These are phyloP conservation scores for Leptestheria dahalacensis DNA, from an alignment of 1,140 invertebrate genomes.

Conservation along the genomic window DNA sequence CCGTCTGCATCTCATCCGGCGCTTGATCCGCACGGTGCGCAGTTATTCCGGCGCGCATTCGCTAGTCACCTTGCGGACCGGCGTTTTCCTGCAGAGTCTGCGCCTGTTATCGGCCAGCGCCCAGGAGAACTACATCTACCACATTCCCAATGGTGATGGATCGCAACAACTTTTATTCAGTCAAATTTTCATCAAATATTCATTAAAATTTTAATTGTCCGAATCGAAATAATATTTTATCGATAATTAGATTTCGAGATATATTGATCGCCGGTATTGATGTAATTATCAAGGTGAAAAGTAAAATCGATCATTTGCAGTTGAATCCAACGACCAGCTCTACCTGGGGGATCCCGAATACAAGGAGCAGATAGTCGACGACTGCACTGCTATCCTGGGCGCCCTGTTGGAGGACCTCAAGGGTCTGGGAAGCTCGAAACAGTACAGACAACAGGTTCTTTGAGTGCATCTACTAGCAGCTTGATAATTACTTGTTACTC, in stretches of 20 bases:
- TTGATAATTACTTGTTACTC: background rate
- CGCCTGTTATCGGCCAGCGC: slow-evolving; percentile 53
- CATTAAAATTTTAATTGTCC: background rate
- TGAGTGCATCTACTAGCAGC: background rate
- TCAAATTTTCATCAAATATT: slow-evolving; percentile 12
- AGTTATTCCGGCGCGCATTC: slow-evolving; percentile 28
- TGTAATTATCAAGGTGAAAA: background rate
- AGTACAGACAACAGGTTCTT: slow-evolving; percentile 24
- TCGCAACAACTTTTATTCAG: background rate
- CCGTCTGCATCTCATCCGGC: slow-evolving; percentile 56
- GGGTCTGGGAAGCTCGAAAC: slow-evolving; percentile 26
- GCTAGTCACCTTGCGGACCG: slow-evolving; percentile 21
- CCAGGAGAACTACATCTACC: slow-evolving; percentile 65
- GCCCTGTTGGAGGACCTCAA: slow-evolving; percentile 56
- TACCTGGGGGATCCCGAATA: slow-evolving; percentile 82
- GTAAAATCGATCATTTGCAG: slow-evolving; percentile 37
- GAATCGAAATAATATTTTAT: background rate
- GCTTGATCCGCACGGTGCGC: slow-evolving; percentile 55
- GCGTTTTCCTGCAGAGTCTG: slow-evolving; percentile 52
- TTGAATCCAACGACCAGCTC: slow-evolving; percentile 84
- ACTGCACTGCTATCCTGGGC: slow-evolving; percentile 57
- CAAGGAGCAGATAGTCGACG: slow-evolving; percentile 58
- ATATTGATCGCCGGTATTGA: too few relatives aligned
- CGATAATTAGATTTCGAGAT: slow-evolving; percentile 3
- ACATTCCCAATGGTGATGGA: slow-evolving; percentile 54